Percentiles rank a stretch among this genome's conserved stretches.
phyloP scores from a whole-genome alignment of 2,797 vertebrate species.

The Xenentodon cancila region DNA sequence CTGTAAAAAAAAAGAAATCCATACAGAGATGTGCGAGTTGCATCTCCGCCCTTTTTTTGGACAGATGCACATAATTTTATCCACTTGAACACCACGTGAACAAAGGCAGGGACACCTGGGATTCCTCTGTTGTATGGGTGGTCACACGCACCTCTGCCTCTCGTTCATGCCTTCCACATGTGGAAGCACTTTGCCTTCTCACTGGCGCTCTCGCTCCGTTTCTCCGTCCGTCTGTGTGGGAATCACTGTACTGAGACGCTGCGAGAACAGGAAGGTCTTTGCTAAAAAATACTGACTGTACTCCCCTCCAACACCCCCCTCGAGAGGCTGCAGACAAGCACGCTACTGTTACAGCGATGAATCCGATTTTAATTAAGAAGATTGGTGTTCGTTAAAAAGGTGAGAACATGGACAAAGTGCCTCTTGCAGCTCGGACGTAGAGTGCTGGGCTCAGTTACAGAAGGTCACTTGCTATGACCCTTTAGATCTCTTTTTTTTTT shows the following conservation, averaged over 20 bases:
- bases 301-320: conserved; percentile 3
- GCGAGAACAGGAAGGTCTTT: conserved; percentile 43
- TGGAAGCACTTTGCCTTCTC: conserved; percentile 79
- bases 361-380: conserved; percentile 3
- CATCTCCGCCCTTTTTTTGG: conserved; percentile 6
- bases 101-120: conserved; percentile 75
- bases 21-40: neutral
- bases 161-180: conserved; percentile 76
- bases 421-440: neutral
- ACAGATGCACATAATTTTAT: neutral
- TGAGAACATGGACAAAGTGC: conserved; percentile 7
- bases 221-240: conserved; percentile 22
- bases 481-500: neutral
- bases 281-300: conserved; percentile 21
- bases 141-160: conserved; percentile 71
- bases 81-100: conserved; percentile 35
- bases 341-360: conserved; percentile 4
- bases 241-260: conserved; percentile 37
- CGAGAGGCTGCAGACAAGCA: conserved; percentile 8
- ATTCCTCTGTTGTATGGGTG: conserved; percentile 74
- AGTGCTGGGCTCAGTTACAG: neutral
- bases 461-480: neutral
- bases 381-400: conserved; percentile 2
- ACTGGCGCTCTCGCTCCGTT: conserved; percentile 31
- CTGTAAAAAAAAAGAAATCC: neutral